A percentile compares a stretch with the other conserved stretches of the same genome.
phyloP scores from a whole-genome alignment of 2,113 vertebrate genomes.

The Nipponia nippon region DNA sequence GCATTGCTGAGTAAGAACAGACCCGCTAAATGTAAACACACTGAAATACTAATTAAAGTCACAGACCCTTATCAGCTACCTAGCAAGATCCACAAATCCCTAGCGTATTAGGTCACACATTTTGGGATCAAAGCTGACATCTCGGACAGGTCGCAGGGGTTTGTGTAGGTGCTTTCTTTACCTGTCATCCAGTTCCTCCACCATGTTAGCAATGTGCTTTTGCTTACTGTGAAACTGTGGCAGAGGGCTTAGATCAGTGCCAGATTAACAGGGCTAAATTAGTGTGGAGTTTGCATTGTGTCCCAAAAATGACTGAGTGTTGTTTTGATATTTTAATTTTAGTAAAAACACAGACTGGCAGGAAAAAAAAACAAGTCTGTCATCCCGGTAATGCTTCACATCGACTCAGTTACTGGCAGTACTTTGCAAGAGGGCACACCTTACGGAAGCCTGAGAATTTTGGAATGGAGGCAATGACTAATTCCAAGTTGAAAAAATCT shows the following conservation, averaged over 20 bases:
- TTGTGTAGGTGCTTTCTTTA: background rate
- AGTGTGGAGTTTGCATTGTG: background rate
- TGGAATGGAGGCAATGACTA: background rate
- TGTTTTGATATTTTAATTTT: background rate
- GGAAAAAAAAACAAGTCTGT: background rate
- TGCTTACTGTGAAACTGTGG: background rate
- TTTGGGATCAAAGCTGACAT: background rate
- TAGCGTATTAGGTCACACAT: background rate
- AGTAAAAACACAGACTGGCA: background rate
- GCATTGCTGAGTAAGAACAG: background rate
- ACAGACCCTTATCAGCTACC: background rate
- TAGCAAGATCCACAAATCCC: background rate
- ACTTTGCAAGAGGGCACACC: background rate
- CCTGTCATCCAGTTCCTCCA: background rate
- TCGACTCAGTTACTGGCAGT: background rate
- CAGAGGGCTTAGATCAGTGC: background rate
- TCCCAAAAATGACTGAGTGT: background rate
- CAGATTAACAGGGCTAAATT: background rate
- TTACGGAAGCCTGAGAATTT: background rate
- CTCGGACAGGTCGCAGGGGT: background rate
- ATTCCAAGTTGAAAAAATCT: background rate
- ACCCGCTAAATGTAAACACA: background rate
- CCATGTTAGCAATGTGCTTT: background rate
- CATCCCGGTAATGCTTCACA: background rate
- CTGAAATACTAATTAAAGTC: background rate